phyloP scores from a whole-genome alignment of 2,797 vertebrate species.

The Squalus acanthias region DNA sequence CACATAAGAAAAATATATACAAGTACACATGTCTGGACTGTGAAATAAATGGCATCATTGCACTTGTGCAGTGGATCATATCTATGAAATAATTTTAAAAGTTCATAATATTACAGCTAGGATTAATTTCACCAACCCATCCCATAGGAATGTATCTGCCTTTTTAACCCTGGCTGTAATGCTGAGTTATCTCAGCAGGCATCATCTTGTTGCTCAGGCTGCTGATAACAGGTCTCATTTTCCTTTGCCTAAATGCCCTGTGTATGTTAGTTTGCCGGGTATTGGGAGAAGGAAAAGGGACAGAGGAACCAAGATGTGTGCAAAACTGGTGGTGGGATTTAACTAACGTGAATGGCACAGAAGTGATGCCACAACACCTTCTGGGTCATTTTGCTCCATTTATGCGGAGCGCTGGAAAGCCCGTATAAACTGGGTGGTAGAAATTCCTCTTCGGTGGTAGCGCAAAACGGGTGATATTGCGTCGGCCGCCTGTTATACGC shows the following conservation, averaged over 20 bases:
- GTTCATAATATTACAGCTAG: neutral
- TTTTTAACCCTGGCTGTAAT: neutral
- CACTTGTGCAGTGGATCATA: neutral
- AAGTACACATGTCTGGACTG: neutral
- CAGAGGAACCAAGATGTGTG: too few relatives aligned
- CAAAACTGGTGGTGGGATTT: too few relatives aligned
- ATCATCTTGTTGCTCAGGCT: neutral
- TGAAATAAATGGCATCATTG: neutral
- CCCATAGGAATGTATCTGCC: neutral
- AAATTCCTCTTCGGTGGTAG: too few relatives aligned
- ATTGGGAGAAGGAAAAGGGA: neutral
- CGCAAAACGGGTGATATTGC: too few relatives aligned
- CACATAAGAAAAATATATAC: neutral
- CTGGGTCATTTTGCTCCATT: too few relatives aligned
- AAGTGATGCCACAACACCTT: too few relatives aligned
- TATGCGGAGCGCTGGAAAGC: too few relatives aligned
- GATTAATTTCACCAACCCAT: neutral
- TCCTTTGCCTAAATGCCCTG: neutral
- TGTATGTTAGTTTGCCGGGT: neutral
- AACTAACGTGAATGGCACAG: too few relatives aligned
- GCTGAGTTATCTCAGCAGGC: neutral
- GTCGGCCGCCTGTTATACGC: too few relatives aligned
- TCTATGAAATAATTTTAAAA: neutral
- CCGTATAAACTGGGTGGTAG: too few relatives aligned
- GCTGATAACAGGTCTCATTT: neutral